These are phyloP conservation scores for Embiotoca jacksoni DNA, from an alignment of 2,113 vertebrate species.

Conservation along the genomic window DNA sequence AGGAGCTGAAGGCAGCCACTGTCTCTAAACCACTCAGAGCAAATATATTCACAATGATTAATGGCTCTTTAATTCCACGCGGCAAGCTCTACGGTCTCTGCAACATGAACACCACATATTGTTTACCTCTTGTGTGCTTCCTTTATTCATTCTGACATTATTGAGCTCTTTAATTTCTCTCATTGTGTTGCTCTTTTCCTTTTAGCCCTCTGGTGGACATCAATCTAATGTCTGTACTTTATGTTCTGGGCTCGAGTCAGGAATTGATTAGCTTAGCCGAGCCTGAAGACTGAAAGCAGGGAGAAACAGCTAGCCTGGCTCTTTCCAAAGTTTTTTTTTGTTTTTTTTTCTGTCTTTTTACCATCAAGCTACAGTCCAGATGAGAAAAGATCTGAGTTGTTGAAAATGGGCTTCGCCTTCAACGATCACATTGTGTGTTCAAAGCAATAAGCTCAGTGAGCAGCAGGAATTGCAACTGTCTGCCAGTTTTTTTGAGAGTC, in stretches of 20 bases:
- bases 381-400: too few species aligned
- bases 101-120: constrained; percentile 31
- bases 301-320: too few species aligned
- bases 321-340: too few species aligned
- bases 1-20: constrained; percentile 53
- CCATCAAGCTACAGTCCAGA: too few species aligned
- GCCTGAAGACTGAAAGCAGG: background rate
- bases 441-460: too few species aligned
- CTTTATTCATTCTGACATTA: constrained; percentile 9
- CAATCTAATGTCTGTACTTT: background rate
- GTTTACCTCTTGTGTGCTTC: constrained; percentile 14
- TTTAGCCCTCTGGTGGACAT: background rate
- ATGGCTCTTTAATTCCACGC: constrained; percentile 54
- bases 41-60: constrained; percentile 69
- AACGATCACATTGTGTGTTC: too few species aligned
- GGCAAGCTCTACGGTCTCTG: constrained; percentile 33
- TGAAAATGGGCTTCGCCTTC: too few species aligned
- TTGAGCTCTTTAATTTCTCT: background rate
- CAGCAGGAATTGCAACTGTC: too few species aligned
- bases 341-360: too few species aligned
- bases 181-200: background rate
- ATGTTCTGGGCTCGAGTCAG: background rate
- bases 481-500: too few species aligned
- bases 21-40: constrained; percentile 49
- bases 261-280: background rate